A percentile compares a stretch with the other conserved stretches of the same genome.
Conservation (phyloP, 2,888 invertebrate species). For the Drosophila longiperda region DNA sequence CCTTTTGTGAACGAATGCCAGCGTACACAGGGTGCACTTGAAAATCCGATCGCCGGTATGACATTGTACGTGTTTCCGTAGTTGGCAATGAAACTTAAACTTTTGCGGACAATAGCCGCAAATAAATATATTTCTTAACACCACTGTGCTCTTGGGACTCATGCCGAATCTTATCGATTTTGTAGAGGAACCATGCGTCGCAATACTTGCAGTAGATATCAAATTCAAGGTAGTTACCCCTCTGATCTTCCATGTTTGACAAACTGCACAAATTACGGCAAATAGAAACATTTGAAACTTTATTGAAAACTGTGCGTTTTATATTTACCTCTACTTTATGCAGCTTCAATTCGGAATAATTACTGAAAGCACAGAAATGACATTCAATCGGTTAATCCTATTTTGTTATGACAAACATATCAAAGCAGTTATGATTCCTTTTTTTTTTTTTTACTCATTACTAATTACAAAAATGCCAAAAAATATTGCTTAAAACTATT, state of each 20-base stretch:
- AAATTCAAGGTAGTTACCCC: not conserved
- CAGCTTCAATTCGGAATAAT: too few species aligned
- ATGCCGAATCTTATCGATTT: not conserved
- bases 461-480: not conserved
- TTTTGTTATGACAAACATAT: too few species aligned
- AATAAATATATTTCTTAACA: not conserved
- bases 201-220: not conserved
- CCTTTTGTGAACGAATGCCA: fast-evolving
- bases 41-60: not conserved
- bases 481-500: not conserved
- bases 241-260: not conserved
- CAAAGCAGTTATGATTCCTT: too few species aligned
- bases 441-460: not conserved
- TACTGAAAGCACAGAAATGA: too few species aligned
- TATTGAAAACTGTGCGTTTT: too few species aligned
- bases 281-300: not conserved
- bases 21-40: fast-evolving
- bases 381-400: too few species aligned
- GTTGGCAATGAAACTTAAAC: not conserved
- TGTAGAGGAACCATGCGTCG: not conserved
- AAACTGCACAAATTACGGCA: not conserved
- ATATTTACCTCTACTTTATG: too few species aligned
- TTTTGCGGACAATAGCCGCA: not conserved
- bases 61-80: fast-evolving
- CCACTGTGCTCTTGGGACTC: not conserved